Evolutionary conservation across 2,797 vertebrate genomes (phyloP).

Genomic region (Dendrocincla tyrannina): DNA sequence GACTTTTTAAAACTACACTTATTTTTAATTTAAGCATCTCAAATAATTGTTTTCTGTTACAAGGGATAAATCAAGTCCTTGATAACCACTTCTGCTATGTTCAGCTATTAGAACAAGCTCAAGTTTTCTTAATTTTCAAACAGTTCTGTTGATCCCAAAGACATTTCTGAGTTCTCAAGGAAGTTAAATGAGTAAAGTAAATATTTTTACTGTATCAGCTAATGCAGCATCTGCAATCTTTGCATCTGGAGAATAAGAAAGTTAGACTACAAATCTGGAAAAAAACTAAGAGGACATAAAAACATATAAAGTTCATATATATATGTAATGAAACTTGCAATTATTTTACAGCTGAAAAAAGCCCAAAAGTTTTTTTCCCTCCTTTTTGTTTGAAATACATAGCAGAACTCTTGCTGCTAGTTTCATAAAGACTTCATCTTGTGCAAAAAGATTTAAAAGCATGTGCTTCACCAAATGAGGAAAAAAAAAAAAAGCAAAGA

Average conservation of each 20-base stretch:
- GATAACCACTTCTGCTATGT: background rate
- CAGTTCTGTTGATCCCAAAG: background rate
- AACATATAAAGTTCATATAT: background rate
- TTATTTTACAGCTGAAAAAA: background rate
- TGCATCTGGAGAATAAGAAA: background rate
- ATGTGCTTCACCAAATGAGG: background rate
- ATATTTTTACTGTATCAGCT: background rate
- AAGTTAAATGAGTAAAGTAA: background rate
- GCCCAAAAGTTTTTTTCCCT: fast-evolving
- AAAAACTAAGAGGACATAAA: background rate
- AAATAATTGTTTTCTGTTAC: background rate
- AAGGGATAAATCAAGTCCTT: background rate
- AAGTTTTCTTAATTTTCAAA: background rate
- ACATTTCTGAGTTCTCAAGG: background rate
- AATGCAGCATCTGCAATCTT: background rate
- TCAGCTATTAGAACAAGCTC: background rate
- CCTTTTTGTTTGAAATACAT: background rate
- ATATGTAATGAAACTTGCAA: background rate
- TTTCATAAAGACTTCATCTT: background rate
- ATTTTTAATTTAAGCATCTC: background rate
- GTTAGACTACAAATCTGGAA: background rate
- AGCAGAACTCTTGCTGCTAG: background rate
- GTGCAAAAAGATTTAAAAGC: background rate
- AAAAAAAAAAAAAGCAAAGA: fast-evolving
- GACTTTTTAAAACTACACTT: background rate